Base-by-base conservation (phyloP, 2,888 invertebrate species). In the Nymphalis polychloros region DNA sequence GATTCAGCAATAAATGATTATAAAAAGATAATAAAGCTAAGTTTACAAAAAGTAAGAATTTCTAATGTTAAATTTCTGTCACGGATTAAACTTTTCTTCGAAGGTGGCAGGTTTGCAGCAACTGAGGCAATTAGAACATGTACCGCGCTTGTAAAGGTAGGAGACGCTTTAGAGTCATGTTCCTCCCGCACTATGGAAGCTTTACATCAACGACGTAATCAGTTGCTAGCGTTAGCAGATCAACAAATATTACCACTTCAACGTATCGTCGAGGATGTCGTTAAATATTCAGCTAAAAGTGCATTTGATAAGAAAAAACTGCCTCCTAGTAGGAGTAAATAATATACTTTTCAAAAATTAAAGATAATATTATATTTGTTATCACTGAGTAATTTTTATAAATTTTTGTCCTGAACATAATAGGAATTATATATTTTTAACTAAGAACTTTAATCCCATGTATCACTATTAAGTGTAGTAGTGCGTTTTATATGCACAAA, bases 41-140 rank as follows among this genome's bases (percentile, higher is more conserved):
- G 81, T n/a, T 72, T 89, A 59, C 90, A 91, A 72, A 82, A 83
- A 52, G 88, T 80, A 13, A 81, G 89, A n/a, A 82, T 89, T 49
- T 82, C 89, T 0, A 90, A 89, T 71, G 78, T 87, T n/a, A 79
- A 84, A 13, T 87, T 86, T 63, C 74, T 88, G 70, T 77, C 84
- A 8, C 77, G 83, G 49, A 75, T 91, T 4, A 83, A 79, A 63
- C 72, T 90, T 69, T 85, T 86, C 19, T 74, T 71, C 68, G 87
- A 90, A 77, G 87, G 86, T 46, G 90, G 91, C 8, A 74, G 75
- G 0, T 90, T 85, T 72, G 78, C 87, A 4, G 77, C 83, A 3
- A 64, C 73, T 2, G 91, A 92, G 77, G 88, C 87, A 3, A 68
- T 75, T 1, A 85, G 77, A 71, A 74, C 84, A 0, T 78, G 79